These are phyloP conservation scores for Drosophila pectinifera DNA, from an alignment of 1,140 invertebrate genomes.

Conservation along the genomic window DNA sequence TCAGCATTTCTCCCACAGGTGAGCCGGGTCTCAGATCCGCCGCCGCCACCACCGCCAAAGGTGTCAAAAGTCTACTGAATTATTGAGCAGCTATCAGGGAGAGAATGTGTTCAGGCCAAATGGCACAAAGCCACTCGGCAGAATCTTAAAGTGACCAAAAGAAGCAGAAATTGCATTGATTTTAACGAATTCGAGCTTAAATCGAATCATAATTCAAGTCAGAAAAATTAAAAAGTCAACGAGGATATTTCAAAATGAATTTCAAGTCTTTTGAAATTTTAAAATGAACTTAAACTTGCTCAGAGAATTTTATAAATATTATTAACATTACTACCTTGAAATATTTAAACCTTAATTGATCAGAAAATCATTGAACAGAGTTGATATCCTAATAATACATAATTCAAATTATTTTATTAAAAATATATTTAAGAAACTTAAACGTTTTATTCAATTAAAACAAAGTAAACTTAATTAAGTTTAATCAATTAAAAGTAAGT, in stretches of 20 bases:
- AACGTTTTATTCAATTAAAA: not conserved
- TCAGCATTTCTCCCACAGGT: conserved; percentile 15
- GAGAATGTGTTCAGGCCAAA: conserved; percentile 9
- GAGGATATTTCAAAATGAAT: not conserved
- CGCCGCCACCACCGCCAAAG: conserved; percentile 6
- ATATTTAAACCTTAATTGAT: not conserved
- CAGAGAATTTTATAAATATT: not conserved
- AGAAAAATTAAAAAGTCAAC: not conserved
- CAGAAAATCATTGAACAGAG: not conserved
- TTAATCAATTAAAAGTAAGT: not conserved
- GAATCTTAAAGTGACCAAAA: not conserved
- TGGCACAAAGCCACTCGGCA: conserved; percentile 3
- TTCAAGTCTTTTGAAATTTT: not conserved
- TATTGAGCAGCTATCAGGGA: conserved; percentile 41
- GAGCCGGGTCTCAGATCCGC: conserved; percentile 35
- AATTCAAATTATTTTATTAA: not conserved
- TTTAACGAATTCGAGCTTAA: not conserved
- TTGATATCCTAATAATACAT: not conserved
- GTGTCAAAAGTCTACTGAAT: conserved; percentile 53
- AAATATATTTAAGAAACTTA: not conserved
- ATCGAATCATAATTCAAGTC: too few relatives aligned
- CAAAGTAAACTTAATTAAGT: not conserved
- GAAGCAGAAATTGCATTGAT: not conserved
- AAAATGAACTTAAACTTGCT: too few relatives aligned
- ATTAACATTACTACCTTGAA: not conserved